A percentile compares a stretch with the other conserved stretches of the same genome.
These are phyloP conservation scores for Clusia tigrina DNA, from an alignment of 2,888 invertebrate genomes.

Conservation along the genomic window DNA sequence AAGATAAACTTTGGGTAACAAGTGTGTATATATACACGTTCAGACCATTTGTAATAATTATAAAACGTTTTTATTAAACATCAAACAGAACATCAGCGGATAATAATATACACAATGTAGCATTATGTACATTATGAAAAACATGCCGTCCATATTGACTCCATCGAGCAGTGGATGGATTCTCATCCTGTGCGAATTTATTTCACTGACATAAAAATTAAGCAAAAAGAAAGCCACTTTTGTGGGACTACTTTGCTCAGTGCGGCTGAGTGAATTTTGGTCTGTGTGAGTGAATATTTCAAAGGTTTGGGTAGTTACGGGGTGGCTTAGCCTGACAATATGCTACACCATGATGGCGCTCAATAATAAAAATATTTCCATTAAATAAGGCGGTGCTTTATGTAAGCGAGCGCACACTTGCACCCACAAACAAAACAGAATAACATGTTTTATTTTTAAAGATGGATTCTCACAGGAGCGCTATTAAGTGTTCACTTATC, in stretches of 20 bases:
- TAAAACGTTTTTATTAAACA: too few species aligned
- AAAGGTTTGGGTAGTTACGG: slow-evolving; percentile 4
- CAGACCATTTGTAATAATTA: too few species aligned
- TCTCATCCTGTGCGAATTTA: slow-evolving; percentile 14
- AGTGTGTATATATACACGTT: too few species aligned
- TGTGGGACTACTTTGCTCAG: slow-evolving; percentile 11
- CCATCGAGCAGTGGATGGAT: slow-evolving; percentile 39
- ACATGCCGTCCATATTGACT: slow-evolving; percentile 58
- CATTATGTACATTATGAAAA: slow-evolving; percentile 60
- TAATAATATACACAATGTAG: too few species aligned
- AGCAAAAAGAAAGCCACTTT: slow-evolving; percentile 30
- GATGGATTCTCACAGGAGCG: slow-evolving; percentile 4
- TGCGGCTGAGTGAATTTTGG: neutral
- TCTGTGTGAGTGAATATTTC: slow-evolving; percentile 18
- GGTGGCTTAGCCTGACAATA: slow-evolving; percentile 22
- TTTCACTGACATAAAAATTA: slow-evolving; percentile 49
- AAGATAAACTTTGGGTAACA: too few species aligned
- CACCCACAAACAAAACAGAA: neutral
- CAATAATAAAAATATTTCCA: slow-evolving; percentile 55
- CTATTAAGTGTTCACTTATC: neutral
- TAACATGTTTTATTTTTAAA: neutral
- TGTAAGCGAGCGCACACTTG: slow-evolving; percentile 2
- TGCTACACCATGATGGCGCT: slow-evolving; percentile 37
- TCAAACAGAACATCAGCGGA: too few species aligned
- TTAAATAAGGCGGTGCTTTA: slow-evolving; percentile 44